Base-by-base conservation (phyloP, 2,888 invertebrate species). In the Aleiodes leptofemur region DNA sequence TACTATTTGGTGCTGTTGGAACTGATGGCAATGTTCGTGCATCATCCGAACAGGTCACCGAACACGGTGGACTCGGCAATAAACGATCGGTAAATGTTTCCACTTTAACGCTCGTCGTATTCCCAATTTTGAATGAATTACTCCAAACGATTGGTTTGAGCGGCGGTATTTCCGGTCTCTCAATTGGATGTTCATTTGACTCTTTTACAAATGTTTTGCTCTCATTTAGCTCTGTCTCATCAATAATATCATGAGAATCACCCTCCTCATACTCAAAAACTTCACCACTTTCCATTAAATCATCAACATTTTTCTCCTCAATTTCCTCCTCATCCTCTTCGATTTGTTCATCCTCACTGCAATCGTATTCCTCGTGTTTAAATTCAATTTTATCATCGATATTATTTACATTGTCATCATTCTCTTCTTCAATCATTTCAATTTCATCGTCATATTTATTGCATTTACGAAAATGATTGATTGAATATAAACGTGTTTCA, bases 1-100 rank as follows among this genome's bases (percentile, higher is more conserved):
- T 74, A 31, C 73, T 56, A 13, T 16, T 69, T 53, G 70, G 31
- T 13, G 43, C 16, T 50, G 8, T 76, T 82, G 8, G 85, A 82
- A 0, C 82, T 31, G 29, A 51, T 29, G 68, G 31, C 34, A 51
- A 53, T 53, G 14, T 16, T 53, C 0, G 84, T 4, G 93, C 93
- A 86, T 94, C 94, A 81, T 95, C 94, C 0, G 94, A 94, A 83
- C 94, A 94, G n/a, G 93, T 93, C 1, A 94, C 94, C 0, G 94
- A 87, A 76, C 88, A 88, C 0, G 89, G 94, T 0, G 94, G 94
- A 87, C 94, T 94, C 0, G 94, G 92, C 16, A 94, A 88, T 7
- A 94, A 87, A 11, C 93, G 91, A 85, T 94, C 94, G 75, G 94
- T 88, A 86, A 93, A 85, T 3, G 83, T 83, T 38, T 23, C 48